Evolutionary conservation across 1,140 invertebrate species (phyloP).

Genomic region (Camponotus pennsylvanicus): DNA sequence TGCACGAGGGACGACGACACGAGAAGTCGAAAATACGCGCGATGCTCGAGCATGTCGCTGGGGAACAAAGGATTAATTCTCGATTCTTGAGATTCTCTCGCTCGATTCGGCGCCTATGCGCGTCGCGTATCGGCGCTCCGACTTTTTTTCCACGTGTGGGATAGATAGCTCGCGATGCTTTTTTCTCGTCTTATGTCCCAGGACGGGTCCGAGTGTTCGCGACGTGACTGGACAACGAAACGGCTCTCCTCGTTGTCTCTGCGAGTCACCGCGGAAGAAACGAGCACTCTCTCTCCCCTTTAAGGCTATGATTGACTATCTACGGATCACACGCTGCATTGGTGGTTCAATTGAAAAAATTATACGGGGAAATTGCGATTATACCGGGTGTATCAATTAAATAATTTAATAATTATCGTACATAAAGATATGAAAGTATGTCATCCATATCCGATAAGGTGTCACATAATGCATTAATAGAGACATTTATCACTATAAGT

Average conservation of each 20-base stretch:
- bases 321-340: slow-evolving; percentile 33
- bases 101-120: slow-evolving; percentile 26
- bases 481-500: background rate
- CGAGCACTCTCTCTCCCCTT: slow-evolving; percentile 31
- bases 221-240: slow-evolving; percentile 78
- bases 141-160: slow-evolving; percentile 38
- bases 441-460: background rate
- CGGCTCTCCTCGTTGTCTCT: slow-evolving; percentile 61
- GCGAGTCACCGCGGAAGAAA: slow-evolving; percentile 42
- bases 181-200: slow-evolving; percentile 33
- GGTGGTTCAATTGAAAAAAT: background rate
- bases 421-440: background rate
- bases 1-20: background rate
- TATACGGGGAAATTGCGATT: slow-evolving; percentile 6
- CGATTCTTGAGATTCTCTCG: slow-evolving; percentile 22
- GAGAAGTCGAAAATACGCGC: background rate
- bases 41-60: background rate
- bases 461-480: background rate
- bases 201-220: slow-evolving; percentile 61
- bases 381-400: slow-evolving; percentile 27
- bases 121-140: slow-evolving; percentile 47
- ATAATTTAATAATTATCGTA: background rate
- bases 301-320: slow-evolving; percentile 29
- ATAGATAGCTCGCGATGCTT: slow-evolving; percentile 34
- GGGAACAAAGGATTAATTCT: slow-evolving; percentile 40